These are phyloP conservation scores for Campoletis raptor DNA, from an alignment of 2,888 invertebrate species.

Conservation along the genomic window DNA sequence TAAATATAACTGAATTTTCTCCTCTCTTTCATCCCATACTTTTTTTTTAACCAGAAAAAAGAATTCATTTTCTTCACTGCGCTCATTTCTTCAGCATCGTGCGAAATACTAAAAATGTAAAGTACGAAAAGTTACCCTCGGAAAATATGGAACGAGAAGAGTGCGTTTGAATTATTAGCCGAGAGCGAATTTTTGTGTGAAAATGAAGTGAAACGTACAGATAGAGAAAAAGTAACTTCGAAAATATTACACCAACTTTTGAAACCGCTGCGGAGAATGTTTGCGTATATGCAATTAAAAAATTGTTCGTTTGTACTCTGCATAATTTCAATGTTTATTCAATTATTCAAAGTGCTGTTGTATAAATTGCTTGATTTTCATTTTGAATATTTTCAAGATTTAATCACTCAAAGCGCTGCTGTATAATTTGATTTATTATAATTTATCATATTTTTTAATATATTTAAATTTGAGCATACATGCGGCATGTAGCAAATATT, in stretches of 20 bases:
- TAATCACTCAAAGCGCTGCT: not conserved
- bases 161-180: slow-evolving; percentile 47
- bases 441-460: too few species aligned
- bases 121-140: slow-evolving; percentile 17
- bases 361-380: not conserved
- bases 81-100: not conserved
- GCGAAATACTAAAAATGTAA: slow-evolving; percentile 29
- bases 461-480: not conserved
- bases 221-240: not conserved
- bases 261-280: not conserved
- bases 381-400: not conserved
- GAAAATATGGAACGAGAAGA: slow-evolving; percentile 34
- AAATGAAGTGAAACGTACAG: slow-evolving; percentile 7
- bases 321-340: slow-evolving; percentile 2
- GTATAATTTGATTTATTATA: not conserved
- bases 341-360: not conserved
- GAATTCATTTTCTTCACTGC: slow-evolving; percentile 36
- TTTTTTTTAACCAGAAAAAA: slow-evolving; percentile 35
- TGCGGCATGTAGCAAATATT: not conserved
- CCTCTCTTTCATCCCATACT: not conserved
- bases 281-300: slow-evolving; percentile 5
- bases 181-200: slow-evolving; percentile 2
- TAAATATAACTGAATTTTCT: slow-evolving; percentile 55
- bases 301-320: not conserved
- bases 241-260: not conserved